These are phyloP conservation scores for Acanthosepion esculentum DNA, from an alignment of 2,888 invertebrate species.

Conservation along the genomic window DNA sequence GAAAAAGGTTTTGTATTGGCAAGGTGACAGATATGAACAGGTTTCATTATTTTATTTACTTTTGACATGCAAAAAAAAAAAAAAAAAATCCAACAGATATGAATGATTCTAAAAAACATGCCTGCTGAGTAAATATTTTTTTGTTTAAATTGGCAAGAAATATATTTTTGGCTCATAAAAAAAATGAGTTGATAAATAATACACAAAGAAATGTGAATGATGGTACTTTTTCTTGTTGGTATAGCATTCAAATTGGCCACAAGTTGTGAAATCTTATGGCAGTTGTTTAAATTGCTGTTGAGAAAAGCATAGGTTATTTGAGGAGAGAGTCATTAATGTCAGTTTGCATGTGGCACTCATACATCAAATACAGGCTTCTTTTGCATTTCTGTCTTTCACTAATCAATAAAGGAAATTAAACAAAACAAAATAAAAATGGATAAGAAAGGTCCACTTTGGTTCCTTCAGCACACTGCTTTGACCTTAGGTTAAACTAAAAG, in stretches of 20 bases:
- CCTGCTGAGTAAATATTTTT: background rate
- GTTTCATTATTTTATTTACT: background rate
- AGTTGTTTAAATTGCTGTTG: conserved; percentile 10
- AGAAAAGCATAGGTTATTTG: background rate
- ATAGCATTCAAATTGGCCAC: background rate
- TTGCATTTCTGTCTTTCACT: background rate
- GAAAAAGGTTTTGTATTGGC: background rate
- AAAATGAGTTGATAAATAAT: background rate
- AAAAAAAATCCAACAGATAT: background rate
- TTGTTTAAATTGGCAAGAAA: background rate
- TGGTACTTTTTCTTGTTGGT: background rate
- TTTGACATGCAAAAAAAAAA: background rate
- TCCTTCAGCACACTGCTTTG: background rate
- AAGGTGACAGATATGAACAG: background rate
- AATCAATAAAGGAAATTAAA: background rate
- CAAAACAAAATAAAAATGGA: background rate
- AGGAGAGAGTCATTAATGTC: background rate
- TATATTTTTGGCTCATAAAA: background rate
- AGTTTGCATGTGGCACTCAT: background rate
- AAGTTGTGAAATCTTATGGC: background rate
- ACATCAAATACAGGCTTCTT: background rate
- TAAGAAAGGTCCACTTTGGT: background rate
- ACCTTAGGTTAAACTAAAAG: background rate
- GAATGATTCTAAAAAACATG: background rate
- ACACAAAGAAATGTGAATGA: background rate